phyloP scores from a whole-genome alignment of 2,113 vertebrate species.

The Camelus dromedarius region DNA sequence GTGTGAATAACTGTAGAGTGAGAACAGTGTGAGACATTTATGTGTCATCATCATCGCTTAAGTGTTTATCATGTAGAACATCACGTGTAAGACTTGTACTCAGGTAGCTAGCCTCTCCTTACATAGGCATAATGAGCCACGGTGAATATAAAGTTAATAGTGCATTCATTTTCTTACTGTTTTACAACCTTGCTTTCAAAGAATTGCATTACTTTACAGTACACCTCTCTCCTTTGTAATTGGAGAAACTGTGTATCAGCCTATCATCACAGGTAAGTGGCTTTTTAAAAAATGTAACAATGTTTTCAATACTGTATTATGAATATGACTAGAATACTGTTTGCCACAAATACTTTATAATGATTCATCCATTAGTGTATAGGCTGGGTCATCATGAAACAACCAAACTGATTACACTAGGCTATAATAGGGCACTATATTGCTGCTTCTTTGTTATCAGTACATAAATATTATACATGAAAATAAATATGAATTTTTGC shows the following conservation, averaged over 20 bases:
- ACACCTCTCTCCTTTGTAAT: not conserved
- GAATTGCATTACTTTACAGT: not conserved
- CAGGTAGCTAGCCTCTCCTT: not conserved
- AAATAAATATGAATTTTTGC: not conserved
- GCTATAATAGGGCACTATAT: not conserved
- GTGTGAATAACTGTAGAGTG: not conserved
- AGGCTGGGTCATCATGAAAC: not conserved
- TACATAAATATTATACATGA: not conserved
- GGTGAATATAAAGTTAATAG: not conserved
- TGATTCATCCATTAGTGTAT: not conserved
- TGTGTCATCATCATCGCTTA: not conserved
- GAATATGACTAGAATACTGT: not conserved
- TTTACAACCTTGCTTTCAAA: not conserved
- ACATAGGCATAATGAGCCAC: not conserved
- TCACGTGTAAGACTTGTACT: not conserved
- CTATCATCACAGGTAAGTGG: not conserved
- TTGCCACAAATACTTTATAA: not conserved
- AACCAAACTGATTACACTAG: not conserved
- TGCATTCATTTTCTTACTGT: not conserved
- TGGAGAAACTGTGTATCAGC: not conserved
- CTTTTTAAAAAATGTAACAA: not conserved
- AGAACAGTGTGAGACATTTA: not conserved
- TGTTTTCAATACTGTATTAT: not conserved
- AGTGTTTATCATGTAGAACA: not conserved
- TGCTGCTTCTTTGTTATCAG: not conserved